Conservation (phyloP, 1,140 invertebrate species). For the Diachasmimorpha longicaudata region DNA sequence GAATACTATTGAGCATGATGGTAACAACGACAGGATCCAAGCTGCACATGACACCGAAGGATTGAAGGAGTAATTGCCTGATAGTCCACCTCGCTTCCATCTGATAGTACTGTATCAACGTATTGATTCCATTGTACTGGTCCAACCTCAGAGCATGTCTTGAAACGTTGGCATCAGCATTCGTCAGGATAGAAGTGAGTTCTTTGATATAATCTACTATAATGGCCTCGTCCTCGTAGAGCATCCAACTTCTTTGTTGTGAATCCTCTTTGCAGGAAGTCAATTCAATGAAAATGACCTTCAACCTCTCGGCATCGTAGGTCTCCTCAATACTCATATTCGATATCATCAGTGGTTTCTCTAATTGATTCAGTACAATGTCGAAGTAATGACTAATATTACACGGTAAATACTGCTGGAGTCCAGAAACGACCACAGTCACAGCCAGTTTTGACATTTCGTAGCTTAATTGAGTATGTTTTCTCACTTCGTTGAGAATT, state of each 20-base stretch:
- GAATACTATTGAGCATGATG: slow-evolving; percentile 82
- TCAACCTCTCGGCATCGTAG: slow-evolving; percentile 80
- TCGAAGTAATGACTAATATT: slow-evolving; percentile 67
- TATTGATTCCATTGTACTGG: slow-evolving; percentile 76
- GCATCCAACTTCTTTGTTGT: slow-evolving; percentile 90
- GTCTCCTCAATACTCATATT: slow-evolving; percentile 70
- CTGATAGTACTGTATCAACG: slow-evolving; percentile 88
- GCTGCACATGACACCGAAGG: slow-evolving; percentile 85
- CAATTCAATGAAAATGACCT: slow-evolving; percentile 80
- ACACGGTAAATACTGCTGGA: slow-evolving; percentile 68
- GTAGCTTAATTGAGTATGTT: slow-evolving; percentile 84
- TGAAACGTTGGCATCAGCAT: slow-evolving; percentile 82
- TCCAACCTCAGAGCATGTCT: slow-evolving; percentile 78
- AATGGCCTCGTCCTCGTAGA: slow-evolving; percentile 88
- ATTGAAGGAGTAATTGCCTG: slow-evolving; percentile 78
- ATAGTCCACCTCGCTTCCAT: slow-evolving; percentile 89
- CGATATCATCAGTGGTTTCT: slow-evolving; percentile 68
- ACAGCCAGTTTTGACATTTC: slow-evolving; percentile 86
- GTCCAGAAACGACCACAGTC: slow-evolving; percentile 74
- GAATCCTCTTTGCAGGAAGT: slow-evolving; percentile 90
- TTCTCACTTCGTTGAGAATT: slow-evolving; percentile 77
- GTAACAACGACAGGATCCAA: slow-evolving; percentile 80
- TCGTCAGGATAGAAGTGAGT: slow-evolving; percentile 86
- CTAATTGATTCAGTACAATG: slow-evolving; percentile 61
- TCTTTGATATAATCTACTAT: slow-evolving; percentile 85